Base-by-base conservation (phyloP, 1,140 invertebrate species). In the Drosophila ohnishii region DNA sequence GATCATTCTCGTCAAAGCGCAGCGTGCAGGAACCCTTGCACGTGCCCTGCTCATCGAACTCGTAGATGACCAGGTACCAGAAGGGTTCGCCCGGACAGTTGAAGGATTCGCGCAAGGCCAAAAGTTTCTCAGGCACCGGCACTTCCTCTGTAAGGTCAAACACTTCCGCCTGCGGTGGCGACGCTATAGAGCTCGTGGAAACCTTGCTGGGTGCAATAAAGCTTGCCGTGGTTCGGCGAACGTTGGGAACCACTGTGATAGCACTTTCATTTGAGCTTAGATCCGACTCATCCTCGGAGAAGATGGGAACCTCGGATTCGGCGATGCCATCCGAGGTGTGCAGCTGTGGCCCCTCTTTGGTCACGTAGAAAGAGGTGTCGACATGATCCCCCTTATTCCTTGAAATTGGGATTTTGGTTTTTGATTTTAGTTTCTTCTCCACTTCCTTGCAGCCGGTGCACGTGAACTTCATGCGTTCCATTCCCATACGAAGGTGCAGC, bases 31-130 rank as follows among this genome's bases (percentile, higher is more conserved):
- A 66, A 5, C 81, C 81, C 4, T 37, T 40, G 37, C 73, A 74
- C 2, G 4, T 25, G 2, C 37, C 16, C 0, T 35, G 1, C 0
- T 56, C 44, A 34, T 67, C 44, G 42, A 62, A 79, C n/a, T 73
- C 63, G 28, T 80, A 80, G 35, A 83, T 28, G 1, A 61, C 50
- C n/a, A 85, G 13, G 35, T 74, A 83, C 22, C 80, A 77, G 35
- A 57, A 30, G 4, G 44, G 25, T 1, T 37, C 67, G 22, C 9
- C 34, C 1, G 1, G 0, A 14, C n/a, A 19, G 4, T 10, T 34
- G 13, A 60, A 83, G 1, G 55, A 64, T 25, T 84, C 16, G 2
- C 45, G 25, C 1, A 85, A n/a, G 14, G 56, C 16, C 8, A 85
- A 32, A 14, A 19, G 8, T 11, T 42, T 2, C 4, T 0, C 9